Base-by-base conservation (phyloP, 2,888 invertebrate genomes). In the Drosophila buzzatii region DNA sequence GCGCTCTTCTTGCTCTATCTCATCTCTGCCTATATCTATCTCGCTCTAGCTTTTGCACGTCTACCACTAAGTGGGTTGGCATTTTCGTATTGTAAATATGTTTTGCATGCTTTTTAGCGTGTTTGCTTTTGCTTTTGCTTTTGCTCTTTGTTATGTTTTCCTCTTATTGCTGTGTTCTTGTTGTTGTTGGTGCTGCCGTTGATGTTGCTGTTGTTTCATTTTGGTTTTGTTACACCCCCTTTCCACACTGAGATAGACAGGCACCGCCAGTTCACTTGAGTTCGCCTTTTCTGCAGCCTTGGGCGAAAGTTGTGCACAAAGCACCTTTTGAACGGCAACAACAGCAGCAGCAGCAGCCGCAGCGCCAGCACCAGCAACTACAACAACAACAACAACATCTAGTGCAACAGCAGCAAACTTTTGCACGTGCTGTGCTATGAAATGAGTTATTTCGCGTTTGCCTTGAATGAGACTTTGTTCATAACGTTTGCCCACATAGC, bases 361-460 rank as follows among this genome's bases (percentile, higher is more conserved):
- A 39, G 8, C 47, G 27, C 1, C 57, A 65, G 6, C 52, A 31
- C 12, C 47, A n/a, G 6, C 77, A 42, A 6, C 59, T 47, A 4
- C 76, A 41, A 8, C 59, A 52, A 10, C 41, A 33, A 10, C 57
- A 61, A 8, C 70, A 45, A 2, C 35, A 58, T 3, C 44, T 53
- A 10, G 52, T 14, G 7, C 51, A 47, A 55, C 62, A 57, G n/a
- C 51, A 59, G 27, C 55, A 53, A 18, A 67, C 82, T 79, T 79
- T 82, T 53, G 65, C 69, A 70, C 83, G 84, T 84, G 86, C 84
- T 89, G 83, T 83, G 83, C 65, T 57, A 49, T 83, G 68, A 89
- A 83, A 83, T 89, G 86, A 83, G 84, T 76, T 80, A 76, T 82
- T 82, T 69, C 57, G 33, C 61, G 59, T 65, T 72, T 59, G 65